phyloP scores from a whole-genome alignment of 2,888 invertebrate genomes.

The Eupithecia exiguata region DNA sequence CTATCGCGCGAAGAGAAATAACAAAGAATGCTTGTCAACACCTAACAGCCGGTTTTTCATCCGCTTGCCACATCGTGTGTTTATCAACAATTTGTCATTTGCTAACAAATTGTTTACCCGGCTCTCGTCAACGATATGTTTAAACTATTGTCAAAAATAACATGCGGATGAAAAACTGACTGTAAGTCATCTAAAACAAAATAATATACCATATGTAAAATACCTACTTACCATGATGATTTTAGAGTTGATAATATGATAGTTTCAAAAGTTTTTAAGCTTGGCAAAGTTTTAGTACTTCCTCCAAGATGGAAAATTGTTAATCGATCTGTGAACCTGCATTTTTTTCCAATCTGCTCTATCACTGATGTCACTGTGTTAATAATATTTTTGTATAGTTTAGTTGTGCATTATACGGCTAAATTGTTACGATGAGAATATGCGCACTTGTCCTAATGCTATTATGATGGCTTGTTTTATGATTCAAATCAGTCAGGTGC shows the following conservation, averaged over 20 bases:
- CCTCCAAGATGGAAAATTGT: neutral
- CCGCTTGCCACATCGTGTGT: no score
- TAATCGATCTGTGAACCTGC: neutral
- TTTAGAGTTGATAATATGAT: no score
- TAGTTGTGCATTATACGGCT: neutral
- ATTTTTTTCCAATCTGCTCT: neutral
- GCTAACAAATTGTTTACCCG: no score
- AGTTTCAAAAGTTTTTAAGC: neutral
- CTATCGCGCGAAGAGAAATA: neutral
- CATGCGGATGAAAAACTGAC: no score
- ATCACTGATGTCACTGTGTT: neutral
- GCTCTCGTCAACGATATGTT: no score
- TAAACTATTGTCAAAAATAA: no score
- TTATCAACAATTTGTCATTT: no score
- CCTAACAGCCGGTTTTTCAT: no score
- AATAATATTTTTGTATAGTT: neutral
- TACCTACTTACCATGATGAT: no score
- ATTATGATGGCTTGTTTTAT: conserved; percentile 14
- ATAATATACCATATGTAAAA: no score
- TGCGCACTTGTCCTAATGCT: neutral
- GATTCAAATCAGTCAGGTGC: conserved; percentile 7
- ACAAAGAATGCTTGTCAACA: no score
- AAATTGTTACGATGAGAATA: neutral
- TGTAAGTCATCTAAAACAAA: no score
- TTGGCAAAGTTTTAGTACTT: neutral